Evolutionary conservation across 2,113 vertebrate species (phyloP).

Genomic region (Columba livia): DNA sequence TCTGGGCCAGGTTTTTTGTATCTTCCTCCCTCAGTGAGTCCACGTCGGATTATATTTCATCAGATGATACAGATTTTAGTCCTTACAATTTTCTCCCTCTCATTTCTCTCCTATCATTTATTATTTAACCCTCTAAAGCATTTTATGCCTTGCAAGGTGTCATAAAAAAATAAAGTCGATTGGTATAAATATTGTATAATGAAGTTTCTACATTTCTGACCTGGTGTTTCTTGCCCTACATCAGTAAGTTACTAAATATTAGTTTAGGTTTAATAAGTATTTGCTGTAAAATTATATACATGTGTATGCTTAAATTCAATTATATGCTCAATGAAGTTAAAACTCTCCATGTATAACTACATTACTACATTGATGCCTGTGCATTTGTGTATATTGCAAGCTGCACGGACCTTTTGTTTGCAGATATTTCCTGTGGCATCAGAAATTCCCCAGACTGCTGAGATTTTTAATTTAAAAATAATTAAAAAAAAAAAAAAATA

Average conservation of each 20-base stretch:
- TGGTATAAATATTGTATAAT: conserved; percentile 25
- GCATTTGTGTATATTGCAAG: neutral
- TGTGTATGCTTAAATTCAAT: neutral
- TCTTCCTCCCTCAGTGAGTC: neutral
- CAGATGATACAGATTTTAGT: neutral
- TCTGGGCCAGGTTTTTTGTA: conserved; percentile 3
- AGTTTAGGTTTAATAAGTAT: neutral
- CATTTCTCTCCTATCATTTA: conserved; percentile 28
- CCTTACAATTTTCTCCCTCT: neutral
- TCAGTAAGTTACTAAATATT: neutral
- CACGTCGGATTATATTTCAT: conserved; percentile 19
- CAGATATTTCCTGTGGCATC: neutral
- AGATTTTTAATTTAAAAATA: neutral
- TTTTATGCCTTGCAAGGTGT: neutral
- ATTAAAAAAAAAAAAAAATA: neutral
- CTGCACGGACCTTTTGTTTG: neutral
- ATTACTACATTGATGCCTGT: neutral
- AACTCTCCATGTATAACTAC: neutral
- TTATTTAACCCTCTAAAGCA: conserved; percentile 57
- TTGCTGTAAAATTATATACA: neutral
- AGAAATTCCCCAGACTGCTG: neutral
- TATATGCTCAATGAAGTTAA: neutral
- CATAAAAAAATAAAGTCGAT: conserved; percentile 8
- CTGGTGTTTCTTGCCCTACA: neutral
- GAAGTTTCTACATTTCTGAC: neutral